A percentile compares a stretch with the other conserved stretches of the same genome.
Evolutionary conservation across 2,113 vertebrate species (phyloP).

Genomic region (Brevimyrus niger): DNA sequence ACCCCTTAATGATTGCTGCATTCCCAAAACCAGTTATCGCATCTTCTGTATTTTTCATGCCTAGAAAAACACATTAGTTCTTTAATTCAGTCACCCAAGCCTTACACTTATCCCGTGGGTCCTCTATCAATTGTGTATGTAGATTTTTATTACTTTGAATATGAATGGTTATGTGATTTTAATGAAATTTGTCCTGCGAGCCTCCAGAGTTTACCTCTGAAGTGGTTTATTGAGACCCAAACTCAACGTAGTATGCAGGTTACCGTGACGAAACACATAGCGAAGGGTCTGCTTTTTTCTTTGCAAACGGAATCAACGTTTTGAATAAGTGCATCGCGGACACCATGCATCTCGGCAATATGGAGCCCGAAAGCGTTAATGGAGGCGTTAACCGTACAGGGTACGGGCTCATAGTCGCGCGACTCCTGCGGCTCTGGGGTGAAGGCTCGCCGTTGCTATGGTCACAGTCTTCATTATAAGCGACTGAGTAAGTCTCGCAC

Average conservation of each 20-base stretch:
- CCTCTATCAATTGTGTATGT: background rate
- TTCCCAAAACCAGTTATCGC: background rate
- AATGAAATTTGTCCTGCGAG: background rate
- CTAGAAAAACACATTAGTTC: background rate
- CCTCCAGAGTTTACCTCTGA: background rate
- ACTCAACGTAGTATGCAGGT: background rate
- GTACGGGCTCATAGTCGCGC: background rate
- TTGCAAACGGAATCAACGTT: background rate
- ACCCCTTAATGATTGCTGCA: background rate
- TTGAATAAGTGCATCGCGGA: background rate
- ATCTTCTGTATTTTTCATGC: background rate
- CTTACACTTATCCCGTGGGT: background rate
- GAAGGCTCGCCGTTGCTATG: conserved; percentile 27
- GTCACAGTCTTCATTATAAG: conserved; percentile 23
- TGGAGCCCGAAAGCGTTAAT: background rate
- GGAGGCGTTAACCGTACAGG: background rate
- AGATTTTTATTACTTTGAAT: background rate
- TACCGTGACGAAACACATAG: background rate
- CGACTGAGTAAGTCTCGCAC: background rate
- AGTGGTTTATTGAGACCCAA: background rate
- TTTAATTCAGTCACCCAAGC: background rate
- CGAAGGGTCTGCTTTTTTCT: background rate
- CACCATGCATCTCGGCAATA: background rate
- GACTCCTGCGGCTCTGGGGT: background rate
- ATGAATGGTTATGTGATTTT: background rate